Evolutionary conservation across 2,113 vertebrate species (phyloP).

Genomic region (Cyrtonyx montezumae): DNA sequence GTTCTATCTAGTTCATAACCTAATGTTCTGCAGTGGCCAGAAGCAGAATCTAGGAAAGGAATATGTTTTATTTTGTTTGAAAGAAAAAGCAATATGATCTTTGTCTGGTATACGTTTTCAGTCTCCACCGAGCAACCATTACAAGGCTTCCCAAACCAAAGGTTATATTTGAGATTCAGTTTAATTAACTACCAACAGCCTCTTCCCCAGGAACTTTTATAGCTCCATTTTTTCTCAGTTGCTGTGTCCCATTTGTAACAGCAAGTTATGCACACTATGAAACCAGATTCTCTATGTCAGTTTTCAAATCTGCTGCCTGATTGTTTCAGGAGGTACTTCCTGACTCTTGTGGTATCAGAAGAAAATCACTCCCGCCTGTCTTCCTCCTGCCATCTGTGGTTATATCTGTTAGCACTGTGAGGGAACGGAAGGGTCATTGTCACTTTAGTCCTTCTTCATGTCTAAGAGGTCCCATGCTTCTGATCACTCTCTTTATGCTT

Average conservation of each 20-base stretch:
- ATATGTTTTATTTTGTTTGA: no score
- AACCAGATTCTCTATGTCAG: background rate
- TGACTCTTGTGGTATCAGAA: background rate
- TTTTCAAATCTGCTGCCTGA: slow-evolving; percentile 10
- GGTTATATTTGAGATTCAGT: background rate
- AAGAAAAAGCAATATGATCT: background rate
- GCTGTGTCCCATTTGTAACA: slow-evolving; percentile 33
- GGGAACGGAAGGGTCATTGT: background rate
- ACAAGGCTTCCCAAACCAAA: background rate
- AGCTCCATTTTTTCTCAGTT: background rate
- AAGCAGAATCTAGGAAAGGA: background rate
- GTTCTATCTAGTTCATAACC: background rate
- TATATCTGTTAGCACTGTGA: background rate
- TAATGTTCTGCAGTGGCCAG: background rate
- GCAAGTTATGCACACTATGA: background rate
- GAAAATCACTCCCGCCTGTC: background rate
- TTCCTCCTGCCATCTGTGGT: background rate
- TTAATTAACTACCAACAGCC: background rate
- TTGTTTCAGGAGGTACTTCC: background rate
- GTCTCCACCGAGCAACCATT: background rate
- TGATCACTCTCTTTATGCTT: background rate
- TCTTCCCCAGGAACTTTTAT: background rate
- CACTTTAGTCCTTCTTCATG: background rate
- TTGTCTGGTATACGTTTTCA: background rate
- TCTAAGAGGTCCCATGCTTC: background rate